Evolutionary conservation across 2,888 invertebrate genomes (phyloP).

Genomic region (Arrhopalites spinosus): DNA sequence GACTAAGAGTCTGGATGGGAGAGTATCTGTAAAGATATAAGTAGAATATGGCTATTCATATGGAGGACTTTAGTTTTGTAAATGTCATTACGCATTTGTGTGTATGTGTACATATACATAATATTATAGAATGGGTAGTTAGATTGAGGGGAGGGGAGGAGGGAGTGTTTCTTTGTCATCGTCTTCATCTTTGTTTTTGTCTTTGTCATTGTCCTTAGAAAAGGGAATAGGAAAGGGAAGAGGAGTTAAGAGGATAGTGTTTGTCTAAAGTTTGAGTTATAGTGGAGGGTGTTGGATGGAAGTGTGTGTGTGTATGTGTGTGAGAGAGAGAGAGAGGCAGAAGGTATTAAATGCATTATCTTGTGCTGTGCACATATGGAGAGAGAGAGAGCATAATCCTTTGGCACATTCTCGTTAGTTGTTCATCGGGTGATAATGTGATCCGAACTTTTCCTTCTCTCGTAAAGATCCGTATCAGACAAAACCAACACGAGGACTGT

Average conservation of each 20-base stretch:
- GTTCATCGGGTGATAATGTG: constrained; percentile 36
- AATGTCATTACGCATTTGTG: neutral
- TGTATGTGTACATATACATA: neutral
- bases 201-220: too few relatives aligned
- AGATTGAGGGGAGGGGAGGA: neutral
- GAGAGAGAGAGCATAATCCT: constrained; percentile 40
- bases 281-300: neutral
- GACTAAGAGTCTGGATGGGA: too few relatives aligned
- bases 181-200: neutral
- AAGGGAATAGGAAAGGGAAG: neutral
- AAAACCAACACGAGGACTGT: too few relatives aligned
- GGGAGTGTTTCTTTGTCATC: neutral
- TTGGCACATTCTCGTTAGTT: constrained; percentile 40
- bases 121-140: neutral
- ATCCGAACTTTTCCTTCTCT: constrained; percentile 24
- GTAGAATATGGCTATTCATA: too few relatives aligned
- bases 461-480: constrained; percentile 3
- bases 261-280: constrained; percentile 5
- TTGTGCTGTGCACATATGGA: constrained; percentile 37
- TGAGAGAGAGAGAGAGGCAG: constrained; percentile 9
- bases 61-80: neutral
- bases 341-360: constrained; percentile 37
- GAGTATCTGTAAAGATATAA: too few relatives aligned
- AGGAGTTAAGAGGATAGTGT: constrained; percentile 5
- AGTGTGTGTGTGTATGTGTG: neutral